Conservation (phyloP, 2,113 vertebrate species). For the Alces alces region DNA sequence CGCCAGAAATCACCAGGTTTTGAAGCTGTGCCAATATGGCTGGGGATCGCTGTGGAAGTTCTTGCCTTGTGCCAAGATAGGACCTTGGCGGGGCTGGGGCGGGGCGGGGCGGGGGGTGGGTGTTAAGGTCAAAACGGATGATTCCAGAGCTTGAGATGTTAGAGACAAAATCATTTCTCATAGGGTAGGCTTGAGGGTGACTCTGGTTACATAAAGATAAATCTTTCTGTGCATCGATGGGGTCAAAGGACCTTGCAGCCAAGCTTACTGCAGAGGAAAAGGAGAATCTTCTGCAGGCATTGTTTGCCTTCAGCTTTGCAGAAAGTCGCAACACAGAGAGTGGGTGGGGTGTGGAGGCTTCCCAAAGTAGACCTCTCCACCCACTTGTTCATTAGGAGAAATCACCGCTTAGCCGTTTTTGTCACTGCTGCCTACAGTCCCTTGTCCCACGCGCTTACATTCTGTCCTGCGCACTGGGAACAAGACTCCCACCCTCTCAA, state of each 20-base stretch:
- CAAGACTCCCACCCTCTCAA: conserved; percentile 41
- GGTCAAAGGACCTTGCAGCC: not conserved
- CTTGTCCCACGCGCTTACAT: conserved; percentile 60
- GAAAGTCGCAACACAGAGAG: conserved; percentile 54
- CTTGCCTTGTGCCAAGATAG: not conserved
- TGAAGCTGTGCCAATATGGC: not conserved
- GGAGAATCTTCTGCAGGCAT: not conserved
- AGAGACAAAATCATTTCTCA: not conserved
- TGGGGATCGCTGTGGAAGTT: not conserved
- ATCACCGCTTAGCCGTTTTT: conserved; percentile 66
- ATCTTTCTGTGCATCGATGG: conserved; percentile 4
- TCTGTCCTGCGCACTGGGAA: conserved; percentile 57
- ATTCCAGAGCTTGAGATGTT: not conserved
- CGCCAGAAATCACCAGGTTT: not conserved
- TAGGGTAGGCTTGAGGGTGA: not conserved
- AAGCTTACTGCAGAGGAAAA: not conserved
- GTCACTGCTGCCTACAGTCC: conserved; percentile 56
- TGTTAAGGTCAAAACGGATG: not conserved
- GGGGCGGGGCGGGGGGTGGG: not conserved
- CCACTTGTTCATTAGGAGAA: conserved; percentile 72
- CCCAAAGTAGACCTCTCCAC: conserved; percentile 70
- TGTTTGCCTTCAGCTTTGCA: conserved; percentile 52
- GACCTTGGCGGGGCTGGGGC: not conserved
- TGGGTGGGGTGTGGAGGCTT: conserved; percentile 64
- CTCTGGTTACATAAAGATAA: not conserved